Evolutionary conservation across 2,888 invertebrate species (phyloP).

Genomic region (Altica lythri): DNA sequence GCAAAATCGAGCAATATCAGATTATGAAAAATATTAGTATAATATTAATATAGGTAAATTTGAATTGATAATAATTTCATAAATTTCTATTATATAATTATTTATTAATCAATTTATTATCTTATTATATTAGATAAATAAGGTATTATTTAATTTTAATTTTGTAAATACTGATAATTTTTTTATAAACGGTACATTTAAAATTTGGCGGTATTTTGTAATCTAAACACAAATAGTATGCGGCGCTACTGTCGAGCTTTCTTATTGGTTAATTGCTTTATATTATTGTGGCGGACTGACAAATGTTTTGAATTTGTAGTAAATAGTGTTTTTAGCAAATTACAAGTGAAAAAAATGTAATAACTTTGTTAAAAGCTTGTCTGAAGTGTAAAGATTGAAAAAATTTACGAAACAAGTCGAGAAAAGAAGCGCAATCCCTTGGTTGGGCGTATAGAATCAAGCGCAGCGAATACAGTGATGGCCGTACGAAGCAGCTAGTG

Average conservation of each 20-base stretch:
- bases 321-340: conserved; percentile 43
- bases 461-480: conserved; percentile 46
- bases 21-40: too few species aligned
- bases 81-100: too few species aligned
- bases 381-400: conserved; percentile 2
- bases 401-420: not conserved
- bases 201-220: too few species aligned
- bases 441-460: conserved; percentile 48
- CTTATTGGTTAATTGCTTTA: conserved; percentile 51
- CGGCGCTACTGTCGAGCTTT: conserved; percentile 31
- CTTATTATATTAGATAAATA: too few species aligned
- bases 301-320: conserved; percentile 52
- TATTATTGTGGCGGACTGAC: conserved; percentile 50
- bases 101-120: too few species aligned
- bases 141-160: too few species aligned
- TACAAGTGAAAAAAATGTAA: conserved; percentile 24
- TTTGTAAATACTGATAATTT: too few species aligned
- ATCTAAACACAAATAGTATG: too few species aligned
- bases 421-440: conserved; percentile 29
- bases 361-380: conserved; percentile 8
- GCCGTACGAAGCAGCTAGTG: conserved; percentile 44
- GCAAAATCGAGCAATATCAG: too few species aligned
- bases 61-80: too few species aligned
- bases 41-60: too few species aligned
- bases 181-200: too few species aligned